These are phyloP conservation scores for Folsomia manolachei DNA, from an alignment of 2,888 invertebrate genomes.

Conservation along the genomic window DNA sequence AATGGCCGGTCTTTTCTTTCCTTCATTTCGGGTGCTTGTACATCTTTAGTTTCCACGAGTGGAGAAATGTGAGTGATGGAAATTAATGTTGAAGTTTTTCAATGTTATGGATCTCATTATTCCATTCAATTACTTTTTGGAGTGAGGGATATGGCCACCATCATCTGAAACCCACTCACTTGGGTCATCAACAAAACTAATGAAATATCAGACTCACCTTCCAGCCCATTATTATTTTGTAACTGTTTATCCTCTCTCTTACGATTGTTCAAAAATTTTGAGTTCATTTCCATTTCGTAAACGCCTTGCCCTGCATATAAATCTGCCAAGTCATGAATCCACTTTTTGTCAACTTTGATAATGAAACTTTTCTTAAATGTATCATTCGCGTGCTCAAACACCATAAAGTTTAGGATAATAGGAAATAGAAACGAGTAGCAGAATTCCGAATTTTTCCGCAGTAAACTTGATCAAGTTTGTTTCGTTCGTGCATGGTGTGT, in stretches of 20 bases:
- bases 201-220: background rate
- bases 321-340: background rate
- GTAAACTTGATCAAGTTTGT: background rate
- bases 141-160: background rate
- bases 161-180: too few relatives aligned
- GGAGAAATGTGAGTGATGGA: conserved; percentile 12
- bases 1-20: background rate
- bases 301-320: background rate
- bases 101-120: background rate
- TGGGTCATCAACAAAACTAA: too few relatives aligned
- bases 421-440: background rate
- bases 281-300: background rate
- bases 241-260: too few relatives aligned
- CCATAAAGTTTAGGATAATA: background rate
- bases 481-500: background rate
- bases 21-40: background rate
- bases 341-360: background rate
- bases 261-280: too few relatives aligned
- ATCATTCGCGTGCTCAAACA: background rate
- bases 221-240: background rate
- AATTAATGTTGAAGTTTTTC: conserved; percentile 12
- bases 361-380: background rate
- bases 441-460: background rate
- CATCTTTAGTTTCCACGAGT: too few relatives aligned
- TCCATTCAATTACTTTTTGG: background rate